Evolutionary conservation across 2,888 invertebrate genomes (phyloP), one percentile per base, ranked within the genome.

Genomic region (Kryphioiulus occultus): DNA sequence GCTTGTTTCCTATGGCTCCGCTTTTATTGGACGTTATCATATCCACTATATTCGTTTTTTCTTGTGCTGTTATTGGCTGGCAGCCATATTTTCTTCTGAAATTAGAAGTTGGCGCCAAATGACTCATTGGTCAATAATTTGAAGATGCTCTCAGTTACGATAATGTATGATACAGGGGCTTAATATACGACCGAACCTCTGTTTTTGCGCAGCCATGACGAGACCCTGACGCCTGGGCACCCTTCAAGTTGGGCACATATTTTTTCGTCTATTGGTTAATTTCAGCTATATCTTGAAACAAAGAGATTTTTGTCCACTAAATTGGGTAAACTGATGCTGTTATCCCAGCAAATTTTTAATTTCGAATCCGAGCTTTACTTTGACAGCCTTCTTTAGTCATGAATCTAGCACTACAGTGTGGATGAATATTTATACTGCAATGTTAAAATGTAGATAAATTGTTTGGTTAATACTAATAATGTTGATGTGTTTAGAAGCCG

Each of bases 71-170:
- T 59, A 59, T 59, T 59, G 59, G 59, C 59, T 59, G 59, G 59
- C 22, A 59, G 59, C 59, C 59, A 59, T 59, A 59, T 59, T 59
- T 59, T 59, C 59, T 59, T 59, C 59, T 59, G 59, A 59, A 59
- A 59, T 59, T 59, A 59, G 59, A 59, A 59, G 59, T 59, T 59
- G 59, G 59, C 59, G 59, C 59, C 59, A 59, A 59, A 22, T 59
- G 59, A 59, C 59, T 59, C 59, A 59, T 59, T 59, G 59, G 59
- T 59, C 59, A 59, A 59, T 59, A 59, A 59, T 59, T 59, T 59
- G 59, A 59, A 59, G 59, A 59, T 59, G 59, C 59, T 59, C 59
- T 68, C 68, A 10, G 68, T 68, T 68, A 68, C 68, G 26, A 68
- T 68, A 68, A 68, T 68, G 68, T 68, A 68, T 68, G 68, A 68